These are phyloP conservation scores for Eilema caniola DNA, from an alignment of 2,888 invertebrate species.

Conservation along the genomic window DNA sequence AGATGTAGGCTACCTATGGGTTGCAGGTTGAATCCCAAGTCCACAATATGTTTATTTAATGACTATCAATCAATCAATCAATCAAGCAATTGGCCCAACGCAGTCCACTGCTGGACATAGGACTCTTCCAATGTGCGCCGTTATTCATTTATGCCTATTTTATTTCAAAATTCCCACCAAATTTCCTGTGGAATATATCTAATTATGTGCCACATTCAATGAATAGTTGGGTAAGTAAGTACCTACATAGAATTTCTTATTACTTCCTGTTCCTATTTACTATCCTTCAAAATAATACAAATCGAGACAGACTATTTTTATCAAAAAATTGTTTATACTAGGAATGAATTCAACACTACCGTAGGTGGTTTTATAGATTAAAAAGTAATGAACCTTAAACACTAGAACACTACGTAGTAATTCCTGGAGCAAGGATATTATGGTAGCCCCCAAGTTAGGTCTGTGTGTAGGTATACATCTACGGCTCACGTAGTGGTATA, in stretches of 20 bases:
- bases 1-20: no score
- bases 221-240: no score
- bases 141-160: no score
- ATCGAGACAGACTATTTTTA: conserved; percentile 30
- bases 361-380: conserved; percentile 29
- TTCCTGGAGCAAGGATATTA: conserved; percentile 59
- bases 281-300: conserved; percentile 18
- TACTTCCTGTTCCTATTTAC: conserved; percentile 14
- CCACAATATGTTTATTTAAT: no score
- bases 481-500: conserved; percentile 60
- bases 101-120: no score
- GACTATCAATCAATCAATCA: no score
- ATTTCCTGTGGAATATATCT: no score
- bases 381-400: conserved; percentile 44
- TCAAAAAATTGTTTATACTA: conserved; percentile 55
- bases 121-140: no score
- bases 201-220: no score
- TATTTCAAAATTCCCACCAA: no score
- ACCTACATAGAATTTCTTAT: neutral
- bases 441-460: conserved; percentile 44
- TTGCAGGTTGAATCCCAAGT: neutral
- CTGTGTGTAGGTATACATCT: conserved; percentile 49
- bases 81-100: no score
- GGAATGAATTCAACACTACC: conserved; percentile 51
- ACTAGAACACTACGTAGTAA: conserved; percentile 48